phyloP scores from a whole-genome alignment of 2,113 vertebrate species.

The Melanerpes formicivorus region DNA sequence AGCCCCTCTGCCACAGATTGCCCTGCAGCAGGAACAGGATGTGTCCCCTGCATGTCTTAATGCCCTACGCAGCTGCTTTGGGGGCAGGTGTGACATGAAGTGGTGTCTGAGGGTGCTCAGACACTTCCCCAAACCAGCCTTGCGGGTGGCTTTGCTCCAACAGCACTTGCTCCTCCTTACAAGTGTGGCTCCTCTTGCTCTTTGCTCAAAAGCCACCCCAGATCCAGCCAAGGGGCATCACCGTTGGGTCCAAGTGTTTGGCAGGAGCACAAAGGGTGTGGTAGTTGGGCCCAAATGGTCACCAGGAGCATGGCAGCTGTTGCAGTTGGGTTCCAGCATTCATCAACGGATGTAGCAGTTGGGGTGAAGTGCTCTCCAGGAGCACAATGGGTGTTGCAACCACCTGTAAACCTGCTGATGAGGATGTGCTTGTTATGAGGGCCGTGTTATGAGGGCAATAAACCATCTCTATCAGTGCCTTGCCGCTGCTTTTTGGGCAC shows the following conservation, averaged over 20 bases:
- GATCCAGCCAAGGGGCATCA: rapidly evolving
- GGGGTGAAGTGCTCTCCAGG: not conserved
- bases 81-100: not conserved
- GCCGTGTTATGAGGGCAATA: not conserved
- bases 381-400: not conserved
- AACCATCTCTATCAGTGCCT: not conserved
- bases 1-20: not conserved
- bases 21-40: not conserved
- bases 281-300: too few species aligned
- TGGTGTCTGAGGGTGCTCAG: not conserved
- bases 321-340: not conserved
- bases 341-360: not conserved
- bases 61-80: not conserved
- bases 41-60: not conserved
- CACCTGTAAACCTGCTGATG: rapidly evolving
- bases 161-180: not conserved
- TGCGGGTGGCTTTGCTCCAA: rapidly evolving
- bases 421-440: not conserved
- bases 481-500: not conserved
- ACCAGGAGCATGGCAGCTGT: too few species aligned
- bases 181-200: not conserved
- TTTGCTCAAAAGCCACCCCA: rapidly evolving
- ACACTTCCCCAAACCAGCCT: not conserved
- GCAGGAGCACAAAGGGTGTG: not conserved
- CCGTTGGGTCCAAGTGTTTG: not conserved